These are phyloP conservation scores for Knipowitschia caucasica DNA, from an alignment of 2,797 vertebrate genomes.

Conservation along the genomic window DNA sequence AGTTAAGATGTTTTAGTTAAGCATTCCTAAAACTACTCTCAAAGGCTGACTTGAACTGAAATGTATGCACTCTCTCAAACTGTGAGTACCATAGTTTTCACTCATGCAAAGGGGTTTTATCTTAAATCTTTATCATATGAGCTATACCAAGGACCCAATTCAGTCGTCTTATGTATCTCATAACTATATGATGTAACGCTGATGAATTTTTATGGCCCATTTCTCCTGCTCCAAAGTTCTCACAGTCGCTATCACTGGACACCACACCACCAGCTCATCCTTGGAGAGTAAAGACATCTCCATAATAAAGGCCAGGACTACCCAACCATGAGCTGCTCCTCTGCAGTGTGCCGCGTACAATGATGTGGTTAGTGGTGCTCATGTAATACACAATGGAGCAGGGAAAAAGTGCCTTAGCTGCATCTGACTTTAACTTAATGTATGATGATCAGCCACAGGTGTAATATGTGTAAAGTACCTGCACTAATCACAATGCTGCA, in stretches of 20 bases:
- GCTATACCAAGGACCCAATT: not conserved
- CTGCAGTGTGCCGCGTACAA: slow-evolving; percentile 27
- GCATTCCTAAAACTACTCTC: no score
- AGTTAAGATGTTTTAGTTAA: no score
- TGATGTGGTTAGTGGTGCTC: not conserved
- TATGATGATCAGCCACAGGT: no score
- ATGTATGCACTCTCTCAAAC: no score
- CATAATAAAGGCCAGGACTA: slow-evolving; percentile 38
- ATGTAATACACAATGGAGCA: not conserved
- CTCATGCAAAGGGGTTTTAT: not conserved
- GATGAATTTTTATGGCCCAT: not conserved
- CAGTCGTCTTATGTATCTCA: slow-evolving; percentile 1
- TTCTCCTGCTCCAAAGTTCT: slow-evolving; percentile 2
- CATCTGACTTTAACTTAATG: no score
- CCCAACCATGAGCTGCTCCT: slow-evolving; percentile 45
- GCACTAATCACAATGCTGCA: no score
- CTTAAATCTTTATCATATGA: not conserved
- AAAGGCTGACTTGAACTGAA: no score
- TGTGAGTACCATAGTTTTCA: not conserved
- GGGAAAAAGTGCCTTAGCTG: slow-evolving; percentile 15
- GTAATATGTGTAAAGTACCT: no score
- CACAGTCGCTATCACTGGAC: not conserved
- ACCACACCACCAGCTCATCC: slow-evolving; percentile 14
- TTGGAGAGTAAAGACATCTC: slow-evolving; percentile 25
- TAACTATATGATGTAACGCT: not conserved